Evolutionary conservation across 2,113 vertebrate species (phyloP), one percentile per base, ranked within the genome.

Genomic region (Odobenus rosmarus): DNA sequence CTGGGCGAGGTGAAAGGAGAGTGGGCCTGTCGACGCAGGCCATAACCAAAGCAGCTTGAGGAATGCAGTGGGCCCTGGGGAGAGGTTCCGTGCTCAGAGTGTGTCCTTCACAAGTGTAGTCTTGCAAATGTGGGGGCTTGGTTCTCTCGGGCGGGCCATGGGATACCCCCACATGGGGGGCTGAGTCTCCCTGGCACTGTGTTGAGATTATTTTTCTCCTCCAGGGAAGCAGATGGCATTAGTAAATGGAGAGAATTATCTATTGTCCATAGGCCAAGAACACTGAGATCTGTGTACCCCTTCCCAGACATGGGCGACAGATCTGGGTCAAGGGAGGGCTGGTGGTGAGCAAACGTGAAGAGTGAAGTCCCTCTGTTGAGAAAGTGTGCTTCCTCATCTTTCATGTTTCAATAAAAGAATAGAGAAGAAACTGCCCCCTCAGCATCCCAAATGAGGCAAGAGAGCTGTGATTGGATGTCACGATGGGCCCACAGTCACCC

Each of bases 11-110:
- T 1, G 26, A 55, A 39, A 31, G 19, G 12, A 26, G 8, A 23
- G 23, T 49, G 46, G 53, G 33, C 31, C 16, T 2, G 61, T 16
- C 15, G 51, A 2, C 8, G 1, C 28, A 6, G 46, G 28, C 49
- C 8, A 26, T 39, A 3, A 1, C 3, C 0, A 5, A 24, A 57
- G 16, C 0, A 0, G 1, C 67, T 36, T 0, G 74, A 82, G 26
- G 26, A 53, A 36, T 3, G n/a, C 57, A 12, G 26, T 39, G 11
- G 28, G 3, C 10, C n/a, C 39, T 26, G 4, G 67, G 28, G 51
- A 33, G 79, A 19, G 24, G 26, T 59, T 7, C 4, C 14, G 6
- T 1, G 4, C 77, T 18, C 3, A 3, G 6, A 28, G 53, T 2
- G 16, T 28, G 28, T 19, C 67, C 67, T 71, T 71, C 7, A 0